A percentile compares a stretch with the other conserved stretches of the same genome.
phyloP scores from a whole-genome alignment of 2,888 invertebrate genomes.

The Eutolmus rufibarbis region DNA sequence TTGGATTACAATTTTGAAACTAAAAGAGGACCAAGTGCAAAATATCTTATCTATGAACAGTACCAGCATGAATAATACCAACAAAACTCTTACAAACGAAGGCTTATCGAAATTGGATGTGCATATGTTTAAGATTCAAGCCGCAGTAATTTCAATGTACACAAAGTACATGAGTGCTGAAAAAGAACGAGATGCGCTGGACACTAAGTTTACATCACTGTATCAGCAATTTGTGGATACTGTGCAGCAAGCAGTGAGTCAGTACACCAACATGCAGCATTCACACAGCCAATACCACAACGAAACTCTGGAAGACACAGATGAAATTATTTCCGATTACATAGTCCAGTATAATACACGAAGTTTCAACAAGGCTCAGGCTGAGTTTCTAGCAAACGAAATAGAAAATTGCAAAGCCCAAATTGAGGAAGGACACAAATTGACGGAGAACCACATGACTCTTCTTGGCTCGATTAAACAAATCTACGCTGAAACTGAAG shows the following conservation, averaged over 20 bases:
- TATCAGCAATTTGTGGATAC: slow-evolving; percentile 55
- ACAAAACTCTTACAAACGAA: slow-evolving; percentile 43
- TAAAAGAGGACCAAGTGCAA: slow-evolving; percentile 58
- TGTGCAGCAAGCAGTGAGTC: slow-evolving; percentile 55
- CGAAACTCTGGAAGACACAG: slow-evolving; percentile 41
- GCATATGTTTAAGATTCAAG: slow-evolving; percentile 56
- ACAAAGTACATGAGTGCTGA: slow-evolving; percentile 53
- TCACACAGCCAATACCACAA: slow-evolving; percentile 56
- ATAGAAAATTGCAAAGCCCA: slow-evolving; percentile 55
- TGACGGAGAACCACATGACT: slow-evolving; percentile 57
- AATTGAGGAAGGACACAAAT: slow-evolving; percentile 52
- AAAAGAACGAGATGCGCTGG: slow-evolving; percentile 52
- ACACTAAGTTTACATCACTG: slow-evolving; percentile 53
- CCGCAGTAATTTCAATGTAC: slow-evolving; percentile 54
- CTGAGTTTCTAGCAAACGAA: slow-evolving; percentile 56
- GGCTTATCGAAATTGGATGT: slow-evolving; percentile 54
- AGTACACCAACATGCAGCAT: slow-evolving; percentile 54
- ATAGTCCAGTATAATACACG: slow-evolving; percentile 56
- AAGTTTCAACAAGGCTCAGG: slow-evolving; percentile 54
- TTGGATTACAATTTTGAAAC: slow-evolving; percentile 56
- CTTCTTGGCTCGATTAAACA: slow-evolving; percentile 56
- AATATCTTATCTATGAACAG: slow-evolving; percentile 56
- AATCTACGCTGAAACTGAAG: slow-evolving; percentile 56
- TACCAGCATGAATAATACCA: slow-evolving; percentile 42
- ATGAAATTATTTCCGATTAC: slow-evolving; percentile 57